phyloP scores from a whole-genome alignment of 2,113 vertebrate genomes.

The Hiodon tergisus region DNA sequence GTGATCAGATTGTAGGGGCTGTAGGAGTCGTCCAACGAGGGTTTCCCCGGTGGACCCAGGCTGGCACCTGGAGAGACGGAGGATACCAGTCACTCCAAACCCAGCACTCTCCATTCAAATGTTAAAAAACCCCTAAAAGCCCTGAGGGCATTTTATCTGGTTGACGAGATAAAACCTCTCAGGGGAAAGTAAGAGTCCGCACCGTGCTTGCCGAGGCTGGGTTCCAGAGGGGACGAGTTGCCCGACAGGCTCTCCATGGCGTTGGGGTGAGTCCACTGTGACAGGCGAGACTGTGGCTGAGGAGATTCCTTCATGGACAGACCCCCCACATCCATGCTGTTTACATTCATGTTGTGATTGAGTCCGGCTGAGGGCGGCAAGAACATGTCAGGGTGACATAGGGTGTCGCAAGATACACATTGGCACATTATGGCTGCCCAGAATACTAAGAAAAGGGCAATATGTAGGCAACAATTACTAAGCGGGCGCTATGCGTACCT shows the following conservation, averaged over 20 bases:
- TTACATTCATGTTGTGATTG: conserved; percentile 94
- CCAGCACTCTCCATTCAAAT: background rate
- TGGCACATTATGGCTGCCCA: background rate
- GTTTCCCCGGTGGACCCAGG: conserved; percentile 82
- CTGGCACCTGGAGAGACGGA: conserved; percentile 68
- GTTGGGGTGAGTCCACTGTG: conserved; percentile 97
- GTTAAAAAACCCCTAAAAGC: background rate
- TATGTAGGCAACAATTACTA: no score
- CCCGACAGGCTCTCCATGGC: conserved; percentile 85
- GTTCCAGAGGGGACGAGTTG: conserved; percentile 85
- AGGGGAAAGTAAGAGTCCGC: conserved; percentile 18
- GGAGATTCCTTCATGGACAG: conserved; percentile 88
- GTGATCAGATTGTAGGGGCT: conserved; percentile 88
- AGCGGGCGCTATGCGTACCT: no score
- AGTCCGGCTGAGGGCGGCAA: conserved; percentile 73
- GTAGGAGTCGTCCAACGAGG: conserved; percentile 89
- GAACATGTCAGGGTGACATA: background rate
- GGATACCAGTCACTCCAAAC: background rate
- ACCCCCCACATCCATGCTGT: conserved; percentile 88
- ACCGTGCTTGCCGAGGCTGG: conserved; percentile 93
- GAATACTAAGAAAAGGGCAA: no score
- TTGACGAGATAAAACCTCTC: background rate
- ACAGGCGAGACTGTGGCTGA: conserved; percentile 94
- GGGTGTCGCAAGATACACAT: background rate
- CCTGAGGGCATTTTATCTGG: no score